These are phyloP conservation scores for Cantharis flavilabris DNA, from an alignment of 2,888 invertebrate species.

Conservation along the genomic window DNA sequence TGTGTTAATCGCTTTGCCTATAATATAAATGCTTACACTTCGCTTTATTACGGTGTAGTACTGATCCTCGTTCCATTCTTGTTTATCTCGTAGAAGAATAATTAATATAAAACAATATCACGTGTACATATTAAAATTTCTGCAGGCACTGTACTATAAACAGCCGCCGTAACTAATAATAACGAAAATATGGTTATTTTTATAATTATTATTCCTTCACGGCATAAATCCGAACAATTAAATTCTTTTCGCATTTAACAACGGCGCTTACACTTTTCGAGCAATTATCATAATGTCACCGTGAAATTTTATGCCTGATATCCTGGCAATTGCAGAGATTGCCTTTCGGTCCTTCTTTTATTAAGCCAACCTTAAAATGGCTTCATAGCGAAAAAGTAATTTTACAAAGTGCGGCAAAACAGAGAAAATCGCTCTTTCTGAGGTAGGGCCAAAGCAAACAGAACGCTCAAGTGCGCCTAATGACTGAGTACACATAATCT, in stretches of 20 bases:
- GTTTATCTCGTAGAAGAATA: slow-evolving; percentile 2
- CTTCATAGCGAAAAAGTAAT: slow-evolving; percentile 30
- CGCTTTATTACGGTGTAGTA: slow-evolving; percentile 26
- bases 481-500: slow-evolving; percentile 55
- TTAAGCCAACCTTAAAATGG: slow-evolving; percentile 23
- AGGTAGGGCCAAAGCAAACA: slow-evolving; percentile 47
- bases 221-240: slow-evolving; percentile 28
- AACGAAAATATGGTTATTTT: slow-evolving; percentile 19
- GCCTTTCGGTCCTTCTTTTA: slow-evolving; percentile 9
- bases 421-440: slow-evolving; percentile 38
- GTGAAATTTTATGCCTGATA: slow-evolving; percentile 3
- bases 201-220: slow-evolving; percentile 33
- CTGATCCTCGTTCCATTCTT: slow-evolving; percentile 11
- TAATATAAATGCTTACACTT: slow-evolving; percentile 38
- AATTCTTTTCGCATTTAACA: slow-evolving; percentile 19
- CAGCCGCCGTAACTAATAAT: slow-evolving; percentile 32
- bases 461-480: slow-evolving; percentile 53
- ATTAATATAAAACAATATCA: background rate
- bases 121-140: slow-evolving; percentile 9
- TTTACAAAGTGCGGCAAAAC: slow-evolving; percentile 34
- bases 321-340: slow-evolving; percentile 7
- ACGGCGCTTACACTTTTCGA: background rate
- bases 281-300: background rate
- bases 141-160: slow-evolving; percentile 16
- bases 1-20: slow-evolving; percentile 45